A percentile compares a stretch with the other conserved stretches of the same genome.
Conservation (phyloP, 2,888 invertebrate species). For the Apotomis capreana region DNA sequence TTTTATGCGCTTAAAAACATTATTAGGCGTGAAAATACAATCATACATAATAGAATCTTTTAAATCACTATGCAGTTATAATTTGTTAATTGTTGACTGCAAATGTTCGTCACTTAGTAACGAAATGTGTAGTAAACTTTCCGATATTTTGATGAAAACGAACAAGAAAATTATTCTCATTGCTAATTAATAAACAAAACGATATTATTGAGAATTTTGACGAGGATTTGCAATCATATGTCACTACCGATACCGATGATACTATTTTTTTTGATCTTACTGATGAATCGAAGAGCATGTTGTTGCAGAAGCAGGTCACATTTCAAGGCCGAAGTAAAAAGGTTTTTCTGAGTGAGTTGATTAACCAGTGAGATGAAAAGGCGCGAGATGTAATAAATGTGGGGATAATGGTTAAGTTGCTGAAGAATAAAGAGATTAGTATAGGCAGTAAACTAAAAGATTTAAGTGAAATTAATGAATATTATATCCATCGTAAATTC, state of each 20-base stretch:
- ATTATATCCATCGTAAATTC: not conserved
- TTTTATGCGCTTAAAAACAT: conserved; percentile 1
- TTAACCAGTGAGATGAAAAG: not conserved
- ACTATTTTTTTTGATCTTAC: not conserved
- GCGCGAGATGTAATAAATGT: not conserved
- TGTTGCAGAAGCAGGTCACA: not conserved
- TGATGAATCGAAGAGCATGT: not conserved
- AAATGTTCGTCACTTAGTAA: not conserved
- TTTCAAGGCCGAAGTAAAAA: not conserved
- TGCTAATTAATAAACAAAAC: not conserved
- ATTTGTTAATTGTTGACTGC: not conserved
- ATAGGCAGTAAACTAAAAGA: not conserved
- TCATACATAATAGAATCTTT: not conserved
- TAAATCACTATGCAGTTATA: not conserved
- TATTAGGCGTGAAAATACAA: not conserved
- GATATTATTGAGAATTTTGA: not conserved
- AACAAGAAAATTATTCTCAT: not conserved
- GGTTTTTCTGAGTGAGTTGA: not conserved
- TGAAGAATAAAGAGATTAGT: not conserved
- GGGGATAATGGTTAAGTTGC: not conserved
- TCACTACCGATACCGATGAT: not conserved
- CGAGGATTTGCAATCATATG: not conserved
- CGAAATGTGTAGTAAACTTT: not conserved
- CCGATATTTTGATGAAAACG: not conserved
- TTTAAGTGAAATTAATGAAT: not conserved